Evolutionary conservation across 1,140 invertebrate species (phyloP), one percentile per base, ranked within the genome.

Genomic region (Homalodisca vitripennis): DNA sequence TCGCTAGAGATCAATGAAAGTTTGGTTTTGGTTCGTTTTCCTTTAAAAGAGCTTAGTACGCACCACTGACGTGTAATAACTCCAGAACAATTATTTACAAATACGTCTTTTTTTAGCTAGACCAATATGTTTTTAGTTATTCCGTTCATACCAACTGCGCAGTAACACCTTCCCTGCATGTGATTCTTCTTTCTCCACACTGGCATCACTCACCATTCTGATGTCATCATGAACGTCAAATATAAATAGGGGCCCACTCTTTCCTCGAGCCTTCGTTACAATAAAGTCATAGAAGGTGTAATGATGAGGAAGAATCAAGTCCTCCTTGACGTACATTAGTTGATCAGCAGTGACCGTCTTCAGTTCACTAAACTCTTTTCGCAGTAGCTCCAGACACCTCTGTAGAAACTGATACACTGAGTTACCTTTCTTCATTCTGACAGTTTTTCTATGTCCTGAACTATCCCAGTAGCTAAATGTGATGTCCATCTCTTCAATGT

Each of bases 401-500:
- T n/a, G n/a, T n/a, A n/a, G n/a, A n/a, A n/a, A n/a, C n/a, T n/a
- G n/a, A n/a, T n/a, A n/a, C n/a, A n/a, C n/a, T 82, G 99, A 98
- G 81, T 98, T 79, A 88, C 90, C 96, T 88, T 98, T 98, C 78
- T 97, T 97, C 83, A 98, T 91, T 67, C 88, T 86, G 29, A 97
- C 91, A 80, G 92, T 93, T 73, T 94, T 85, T 70, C 98, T 86
- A 81, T 99, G 98, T 0, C 97, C 97, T n/a, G 96, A 98, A n/a
- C 98, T 98, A 84, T 99, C 98, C 98, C 98, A 99, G 80, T 99
- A 99, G 82, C 95, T 98, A 84, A 98, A 99, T 3, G 96, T 98
- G 20, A 99, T 96, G 72, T 97, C 93, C 72, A 99, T 99, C 73
- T 98, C 95, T 83, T 99, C 97, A n/a, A n/a, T n/a, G n/a, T n/a